phyloP scores from a whole-genome alignment of 2,888 invertebrate species.

The Incurvaria masculella region DNA sequence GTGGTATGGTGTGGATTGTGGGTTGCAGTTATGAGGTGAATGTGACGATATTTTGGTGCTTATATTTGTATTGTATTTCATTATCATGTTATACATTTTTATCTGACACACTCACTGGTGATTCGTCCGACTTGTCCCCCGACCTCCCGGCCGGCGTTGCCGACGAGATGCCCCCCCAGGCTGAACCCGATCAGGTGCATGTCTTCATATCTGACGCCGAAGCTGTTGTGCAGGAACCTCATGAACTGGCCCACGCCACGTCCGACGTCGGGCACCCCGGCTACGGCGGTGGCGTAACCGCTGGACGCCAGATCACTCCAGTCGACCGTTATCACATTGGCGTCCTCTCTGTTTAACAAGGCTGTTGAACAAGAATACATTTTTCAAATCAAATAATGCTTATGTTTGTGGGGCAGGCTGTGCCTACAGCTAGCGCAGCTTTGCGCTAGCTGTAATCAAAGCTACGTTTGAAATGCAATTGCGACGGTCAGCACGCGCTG shows the following conservation, averaged over 20 bases:
- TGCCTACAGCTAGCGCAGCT: too few species aligned
- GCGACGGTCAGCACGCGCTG: too few species aligned
- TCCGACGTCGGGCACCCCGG: constrained; percentile 19
- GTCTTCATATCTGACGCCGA: constrained; percentile 25
- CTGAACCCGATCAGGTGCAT: constrained; percentile 33
- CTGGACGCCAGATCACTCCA: constrained; percentile 23
- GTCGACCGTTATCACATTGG: constrained; percentile 29
- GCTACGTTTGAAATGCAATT: too few species aligned
- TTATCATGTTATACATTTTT: background rate
- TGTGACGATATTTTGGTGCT: too few species aligned
- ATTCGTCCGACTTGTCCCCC: constrained; percentile 13
- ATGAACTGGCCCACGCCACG: constrained; percentile 23
- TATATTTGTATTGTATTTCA: too few species aligned
- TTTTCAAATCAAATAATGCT: too few species aligned
- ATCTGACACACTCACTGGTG: constrained; percentile 8
- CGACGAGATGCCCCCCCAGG: constrained; percentile 33
- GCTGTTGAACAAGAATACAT: background rate
- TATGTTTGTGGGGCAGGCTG: too few species aligned
- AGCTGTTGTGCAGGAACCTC: constrained; percentile 24
- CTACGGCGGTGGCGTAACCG: constrained; percentile 13
- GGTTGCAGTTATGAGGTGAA: background rate
- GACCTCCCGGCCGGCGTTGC: constrained; percentile 24
- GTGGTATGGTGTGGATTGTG: too few species aligned
- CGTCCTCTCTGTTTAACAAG: background rate
- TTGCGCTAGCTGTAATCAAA: too few species aligned